Base-by-base conservation (phyloP, 92 coral and sea anemone genomes). In the Porites lobata region DNA sequence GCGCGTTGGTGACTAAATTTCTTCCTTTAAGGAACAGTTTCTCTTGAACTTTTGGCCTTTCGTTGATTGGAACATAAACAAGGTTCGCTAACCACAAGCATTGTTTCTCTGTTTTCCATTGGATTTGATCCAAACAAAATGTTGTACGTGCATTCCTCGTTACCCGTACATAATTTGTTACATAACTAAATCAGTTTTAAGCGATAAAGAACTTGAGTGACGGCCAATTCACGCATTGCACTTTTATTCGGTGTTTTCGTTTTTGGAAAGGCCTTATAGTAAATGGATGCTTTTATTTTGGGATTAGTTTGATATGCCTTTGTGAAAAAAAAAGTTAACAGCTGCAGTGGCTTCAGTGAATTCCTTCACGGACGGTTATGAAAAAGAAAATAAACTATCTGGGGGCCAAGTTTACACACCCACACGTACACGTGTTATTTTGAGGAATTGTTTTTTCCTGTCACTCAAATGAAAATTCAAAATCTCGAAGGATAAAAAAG, bases 81-180 rank as follows among this genome's bases (percentile, higher is more conserved):
- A 62, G 87, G 20, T 73, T 63, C 87, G 56, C 73, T 24, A 84
- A 84, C 81, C 87, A 84, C 87, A 83, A 62, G 24, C 6, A 12
- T 18, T 72, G 77, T 72, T 72, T 50, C n/a, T n/a, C n/a, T 72
- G 18, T 20, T 17, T 50, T 21, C 54, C n/a, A 29, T 38, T 75
- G 64, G 78, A 75, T 12, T 17, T n/a, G 78, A 7, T 74, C 78
- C 78, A 52, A 72, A 43, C 47, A 9, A 26, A 72, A 53, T 75
- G n/a, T 52, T 75, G 61, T 19, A 75, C 78, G 11, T 15, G 47
- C 47, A 4, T 53, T 75, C 78, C 61, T 10, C 15, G 61, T 9
- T 56, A 56, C 17, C 7, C 61, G 15, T 56, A 14, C 61, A 56
- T 29, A 29, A 29, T 29, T 29, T 29, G 32, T 29, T 29, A 29